Evolutionary conservation across 1,140 invertebrate species (phyloP).

Genomic region (Drosophila pallidifrons): DNA sequence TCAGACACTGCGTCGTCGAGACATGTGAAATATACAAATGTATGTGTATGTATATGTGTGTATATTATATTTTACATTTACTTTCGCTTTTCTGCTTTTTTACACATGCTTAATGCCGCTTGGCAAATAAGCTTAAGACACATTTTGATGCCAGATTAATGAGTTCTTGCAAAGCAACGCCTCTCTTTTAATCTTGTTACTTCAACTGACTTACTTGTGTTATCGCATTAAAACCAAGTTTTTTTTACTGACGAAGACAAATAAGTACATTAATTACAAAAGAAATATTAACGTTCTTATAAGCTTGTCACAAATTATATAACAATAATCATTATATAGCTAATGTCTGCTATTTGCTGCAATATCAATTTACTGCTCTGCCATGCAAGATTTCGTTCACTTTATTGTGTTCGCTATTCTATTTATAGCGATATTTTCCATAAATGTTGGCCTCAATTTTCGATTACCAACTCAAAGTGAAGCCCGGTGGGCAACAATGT

Average conservation of each 20-base stretch:
- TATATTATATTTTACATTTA: conserved; percentile 66
- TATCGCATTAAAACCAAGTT: conserved; percentile 19
- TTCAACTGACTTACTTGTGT: conserved; percentile 22
- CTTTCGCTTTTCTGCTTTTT: conserved; percentile 58
- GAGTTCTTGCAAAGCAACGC: conserved; percentile 57
- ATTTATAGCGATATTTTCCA: not conserved
- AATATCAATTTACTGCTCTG: not conserved
- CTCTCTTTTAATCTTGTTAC: conserved; percentile 44
- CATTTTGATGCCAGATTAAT: conserved; percentile 72
- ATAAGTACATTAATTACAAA: conserved; percentile 9
- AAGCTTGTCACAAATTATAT: not conserved
- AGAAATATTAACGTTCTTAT: not conserved
- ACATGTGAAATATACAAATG: conserved; percentile 28
- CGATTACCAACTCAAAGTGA: conserved; percentile 11
- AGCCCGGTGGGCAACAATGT: conserved; percentile 9
- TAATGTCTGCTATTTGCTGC: not conserved
- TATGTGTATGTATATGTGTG: conserved; percentile 20
- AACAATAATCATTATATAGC: not conserved
- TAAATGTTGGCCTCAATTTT: not conserved
- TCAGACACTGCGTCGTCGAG: conserved; percentile 53
- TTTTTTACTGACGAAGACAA: conserved; percentile 2
- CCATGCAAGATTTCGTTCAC: not conserved
- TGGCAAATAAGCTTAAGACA: conserved; percentile 70
- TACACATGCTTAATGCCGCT: conserved; percentile 65
- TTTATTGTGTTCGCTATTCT: not conserved